These are phyloP conservation scores for Oryzias celebensis DNA, from an alignment of 2,113 vertebrate genomes.

Conservation along the genomic window DNA sequence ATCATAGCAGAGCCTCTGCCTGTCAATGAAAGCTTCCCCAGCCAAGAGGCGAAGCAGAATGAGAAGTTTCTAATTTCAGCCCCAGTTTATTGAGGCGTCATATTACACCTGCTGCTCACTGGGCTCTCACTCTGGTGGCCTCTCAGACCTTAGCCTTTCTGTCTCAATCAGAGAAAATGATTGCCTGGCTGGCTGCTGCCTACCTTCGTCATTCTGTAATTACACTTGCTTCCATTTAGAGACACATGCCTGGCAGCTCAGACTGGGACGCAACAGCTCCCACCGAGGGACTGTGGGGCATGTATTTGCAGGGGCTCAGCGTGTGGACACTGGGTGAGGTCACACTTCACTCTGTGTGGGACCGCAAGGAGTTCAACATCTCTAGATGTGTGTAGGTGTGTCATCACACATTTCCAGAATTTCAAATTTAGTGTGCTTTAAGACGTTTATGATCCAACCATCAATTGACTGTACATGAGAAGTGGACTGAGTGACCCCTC, in stretches of 20 bases:
- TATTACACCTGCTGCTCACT: slow-evolving; percentile 51
- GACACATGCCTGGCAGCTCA: slow-evolving; percentile 54
- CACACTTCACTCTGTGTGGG: background rate
- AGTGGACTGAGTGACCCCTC: no score
- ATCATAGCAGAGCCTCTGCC: slow-evolving; percentile 33
- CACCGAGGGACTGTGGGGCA: slow-evolving; percentile 17
- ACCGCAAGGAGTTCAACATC: slow-evolving; percentile 3
- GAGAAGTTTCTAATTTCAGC: slow-evolving; percentile 63
- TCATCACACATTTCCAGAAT: no score
- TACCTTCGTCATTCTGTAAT: slow-evolving; percentile 72
- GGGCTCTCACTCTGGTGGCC: slow-evolving; percentile 60
- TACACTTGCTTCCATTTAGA: slow-evolving; percentile 73
- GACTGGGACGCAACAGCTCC: slow-evolving; percentile 43
- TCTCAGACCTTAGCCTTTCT: slow-evolving; percentile 65
- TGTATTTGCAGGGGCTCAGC: slow-evolving; percentile 16
- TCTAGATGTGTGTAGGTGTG: background rate
- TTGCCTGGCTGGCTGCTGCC: slow-evolving; percentile 73
- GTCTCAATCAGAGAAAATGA: slow-evolving; percentile 75
- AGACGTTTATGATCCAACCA: no score
- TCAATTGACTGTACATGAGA: no score
- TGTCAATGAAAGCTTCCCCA: slow-evolving; percentile 28
- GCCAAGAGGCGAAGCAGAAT: slow-evolving; percentile 32
- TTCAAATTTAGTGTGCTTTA: no score
- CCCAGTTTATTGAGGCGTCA: slow-evolving; percentile 59
- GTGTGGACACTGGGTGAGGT: slow-evolving; percentile 4